phyloP scores from a whole-genome alignment of 2,888 invertebrate species.

The Lasioglossum marginatum region DNA sequence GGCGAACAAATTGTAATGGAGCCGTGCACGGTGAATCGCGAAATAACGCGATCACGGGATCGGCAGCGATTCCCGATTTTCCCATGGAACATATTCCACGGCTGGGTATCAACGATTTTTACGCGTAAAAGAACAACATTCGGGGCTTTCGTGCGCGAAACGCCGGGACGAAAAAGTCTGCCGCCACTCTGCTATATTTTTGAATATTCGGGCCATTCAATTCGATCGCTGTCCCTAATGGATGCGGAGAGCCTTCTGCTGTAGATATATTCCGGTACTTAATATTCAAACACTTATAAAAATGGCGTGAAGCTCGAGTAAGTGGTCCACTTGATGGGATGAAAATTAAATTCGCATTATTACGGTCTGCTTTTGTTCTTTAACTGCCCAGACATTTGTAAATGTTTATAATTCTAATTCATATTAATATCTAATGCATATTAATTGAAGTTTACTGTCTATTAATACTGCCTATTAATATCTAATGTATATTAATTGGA shows the following conservation, averaged over 20 bases:
- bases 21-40: constrained; percentile 18
- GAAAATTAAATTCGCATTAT: background rate
- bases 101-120: constrained; percentile 31
- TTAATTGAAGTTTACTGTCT: background rate
- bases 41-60: constrained; percentile 29
- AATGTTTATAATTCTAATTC: background rate
- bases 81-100: constrained; percentile 7
- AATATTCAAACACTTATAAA: background rate
- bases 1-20: constrained; percentile 40
- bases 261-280: background rate
- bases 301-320: background rate
- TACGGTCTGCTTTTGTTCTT: background rate
- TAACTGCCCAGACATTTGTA: background rate
- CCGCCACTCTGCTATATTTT: background rate
- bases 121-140: constrained; percentile 16
- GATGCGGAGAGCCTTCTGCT: background rate
- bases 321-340: background rate
- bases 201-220: background rate
- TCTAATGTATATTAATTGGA: background rate
- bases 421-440: background rate
- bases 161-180: background rate
- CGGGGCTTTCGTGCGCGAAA: background rate
- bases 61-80: constrained; percentile 7
- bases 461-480: background rate
- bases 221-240: background rate